Base-by-base conservation (phyloP, 2,797 vertebrate genomes). In the Smutsia temminckii region DNA sequence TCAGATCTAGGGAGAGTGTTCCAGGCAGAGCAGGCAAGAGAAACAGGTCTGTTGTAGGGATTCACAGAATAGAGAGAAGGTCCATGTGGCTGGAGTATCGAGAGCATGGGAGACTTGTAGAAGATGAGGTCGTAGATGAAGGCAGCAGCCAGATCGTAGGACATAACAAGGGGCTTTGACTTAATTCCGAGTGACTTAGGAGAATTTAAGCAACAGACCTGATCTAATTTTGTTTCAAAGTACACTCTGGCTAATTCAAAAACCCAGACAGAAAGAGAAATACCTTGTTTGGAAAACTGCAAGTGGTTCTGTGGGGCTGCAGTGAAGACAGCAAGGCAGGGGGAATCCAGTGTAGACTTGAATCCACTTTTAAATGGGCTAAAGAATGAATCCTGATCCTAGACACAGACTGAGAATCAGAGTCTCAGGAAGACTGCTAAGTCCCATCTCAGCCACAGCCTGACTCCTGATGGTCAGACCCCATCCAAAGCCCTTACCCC, bases 211-310 rank as follows among this genome's bases (percentile, higher is more conserved):
- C 29, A 61, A 78, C 37, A 72, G 27, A 68, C 11, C 2, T 59
- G 3, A 34, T 63, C n/a, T 89, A 51, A 53, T 78, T 79, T 84
- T 66, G 84, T 18, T 91, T 37, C 5, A 75, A 80, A 69, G 13
- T 79, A 1, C 14, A 29, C 42, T 61, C 74, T 66, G 29, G 51
- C 42, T 85, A 87, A 94, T 61, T 9, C 40, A 79, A 87, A 94
- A 18, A 51, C 17, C 21, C 14, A 85, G 72, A 94, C 18, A 69
- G 14, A 86, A 83, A 32, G 34, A 77, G 13, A 85, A 29, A 86
- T 29, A 53, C 14, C 37, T 83, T 86, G 37, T 78, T 88, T 96
- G 72, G 46, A 93, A 89, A 96, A 46, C 37, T 83, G 16, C 29
- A 55, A 63, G 3, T 18, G 13, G 3, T 27, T 84, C 27, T 23